Evolutionary conservation across 2,113 vertebrate species (phyloP).

Genomic region (Zingel zingel): DNA sequence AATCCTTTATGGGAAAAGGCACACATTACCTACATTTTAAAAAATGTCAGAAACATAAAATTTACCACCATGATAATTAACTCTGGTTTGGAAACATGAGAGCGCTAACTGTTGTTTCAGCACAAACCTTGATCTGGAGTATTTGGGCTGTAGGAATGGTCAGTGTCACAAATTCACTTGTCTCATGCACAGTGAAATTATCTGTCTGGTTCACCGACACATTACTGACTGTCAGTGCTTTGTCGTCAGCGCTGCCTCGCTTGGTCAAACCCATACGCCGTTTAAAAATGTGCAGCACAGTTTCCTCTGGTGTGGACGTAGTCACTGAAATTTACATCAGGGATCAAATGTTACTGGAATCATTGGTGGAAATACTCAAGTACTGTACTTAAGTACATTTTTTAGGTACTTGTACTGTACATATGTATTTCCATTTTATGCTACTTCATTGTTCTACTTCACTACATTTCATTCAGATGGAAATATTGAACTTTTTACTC

Average conservation of each 20-base stretch:
- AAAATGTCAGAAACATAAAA: background rate
- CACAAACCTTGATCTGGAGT: slow-evolving; percentile 74
- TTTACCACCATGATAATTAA: background rate
- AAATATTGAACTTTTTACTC: background rate
- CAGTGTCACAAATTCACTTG: slow-evolving; percentile 70
- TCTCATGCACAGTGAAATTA: slow-evolving; percentile 69
- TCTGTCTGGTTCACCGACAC: slow-evolving; percentile 66
- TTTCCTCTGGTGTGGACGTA: slow-evolving; percentile 56
- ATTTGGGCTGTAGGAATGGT: slow-evolving; percentile 59
- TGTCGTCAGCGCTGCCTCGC: slow-evolving; percentile 62
- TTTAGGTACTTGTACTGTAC: background rate
- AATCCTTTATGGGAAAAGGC: background rate
- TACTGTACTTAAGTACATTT: background rate
- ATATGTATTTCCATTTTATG: background rate
- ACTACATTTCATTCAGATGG: background rate
- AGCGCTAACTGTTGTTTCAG: background rate
- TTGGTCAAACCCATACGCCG: slow-evolving; percentile 78
- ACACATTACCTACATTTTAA: background rate
- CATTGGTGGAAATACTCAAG: background rate
- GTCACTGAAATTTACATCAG: slow-evolving; percentile 56
- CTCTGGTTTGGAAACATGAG: background rate
- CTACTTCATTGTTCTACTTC: background rate
- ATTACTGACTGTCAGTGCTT: slow-evolving; percentile 66
- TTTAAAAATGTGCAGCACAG: slow-evolving; percentile 78
- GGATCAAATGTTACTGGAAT: background rate